A percentile compares a stretch with the other conserved stretches of the same genome.
phyloP scores from a whole-genome alignment of 1,140 invertebrate species.

The Brachystomella parvula region DNA sequence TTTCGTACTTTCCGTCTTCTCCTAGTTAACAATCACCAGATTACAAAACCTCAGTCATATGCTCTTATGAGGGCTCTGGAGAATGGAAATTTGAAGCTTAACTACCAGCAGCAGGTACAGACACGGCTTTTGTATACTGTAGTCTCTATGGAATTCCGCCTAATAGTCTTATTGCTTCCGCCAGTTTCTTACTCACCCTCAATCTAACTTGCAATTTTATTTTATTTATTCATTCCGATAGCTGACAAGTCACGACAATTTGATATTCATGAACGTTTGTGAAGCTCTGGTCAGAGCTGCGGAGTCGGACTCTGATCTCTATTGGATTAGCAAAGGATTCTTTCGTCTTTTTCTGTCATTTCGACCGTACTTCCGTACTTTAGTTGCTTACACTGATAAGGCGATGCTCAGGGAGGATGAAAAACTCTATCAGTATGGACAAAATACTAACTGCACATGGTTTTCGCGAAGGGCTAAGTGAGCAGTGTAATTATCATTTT shows the following conservation, averaged over 20 bases:
- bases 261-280: slow-evolving; percentile 51
- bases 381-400: slow-evolving; percentile 56
- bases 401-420: slow-evolving; percentile 64
- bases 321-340: slow-evolving; percentile 67
- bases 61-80: slow-evolving; percentile 70
- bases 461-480: too few species aligned
- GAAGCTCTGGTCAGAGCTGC: slow-evolving; percentile 59
- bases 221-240: slow-evolving; percentile 8
- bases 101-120: slow-evolving; percentile 47
- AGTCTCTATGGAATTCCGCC: too few species aligned
- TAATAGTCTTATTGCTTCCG: too few species aligned
- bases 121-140: slow-evolving; percentile 28
- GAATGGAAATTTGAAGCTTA: slow-evolving; percentile 54
- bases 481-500: background rate
- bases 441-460: slow-evolving; percentile 3
- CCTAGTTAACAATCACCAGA: slow-evolving; percentile 50
- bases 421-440: slow-evolving; percentile 49
- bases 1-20: slow-evolving; percentile 59
- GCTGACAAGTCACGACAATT: slow-evolving; percentile 17
- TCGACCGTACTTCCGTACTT: slow-evolving; percentile 53
- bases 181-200: too few species aligned
- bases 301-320: slow-evolving; percentile 63
- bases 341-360: slow-evolving; percentile 58
- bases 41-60: slow-evolving; percentile 53
- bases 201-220: slow-evolving; percentile 11